Conservation (phyloP, 2,888 invertebrate species). For the Leptopterna dolabrata region DNA sequence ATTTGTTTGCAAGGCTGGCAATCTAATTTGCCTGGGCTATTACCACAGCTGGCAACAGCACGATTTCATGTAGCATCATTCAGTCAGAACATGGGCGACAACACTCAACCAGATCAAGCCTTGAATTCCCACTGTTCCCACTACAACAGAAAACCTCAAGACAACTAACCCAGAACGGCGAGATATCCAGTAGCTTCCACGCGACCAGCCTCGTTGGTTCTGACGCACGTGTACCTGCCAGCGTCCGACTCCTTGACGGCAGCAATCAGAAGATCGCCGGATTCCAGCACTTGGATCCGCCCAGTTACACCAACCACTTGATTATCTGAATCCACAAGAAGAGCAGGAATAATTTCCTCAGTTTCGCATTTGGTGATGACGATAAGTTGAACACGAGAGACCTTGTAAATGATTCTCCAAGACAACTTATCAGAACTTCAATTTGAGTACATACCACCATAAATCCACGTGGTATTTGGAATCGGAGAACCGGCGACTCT, state of each 20-base stretch:
- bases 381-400: too few species aligned
- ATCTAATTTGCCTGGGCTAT: too few species aligned
- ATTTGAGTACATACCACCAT: slow-evolving; percentile 79
- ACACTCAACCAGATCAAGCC: not conserved
- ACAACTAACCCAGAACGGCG: slow-evolving; percentile 77
- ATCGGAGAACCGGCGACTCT: slow-evolving; percentile 90
- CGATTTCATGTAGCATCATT: too few species aligned
- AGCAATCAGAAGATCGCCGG: slow-evolving; percentile 88
- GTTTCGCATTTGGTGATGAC: too few species aligned
- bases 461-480: slow-evolving; percentile 92
- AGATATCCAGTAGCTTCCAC: slow-evolving; percentile 85
- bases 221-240: slow-evolving; percentile 89
- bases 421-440: too few species aligned
- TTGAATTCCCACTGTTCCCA: too few species aligned
- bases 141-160: not conserved
- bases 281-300: slow-evolving; percentile 85
- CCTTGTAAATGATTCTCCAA: too few species aligned
- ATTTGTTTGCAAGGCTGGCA: too few species aligned
- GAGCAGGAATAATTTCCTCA: not conserved
- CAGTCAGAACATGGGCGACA: too few species aligned
- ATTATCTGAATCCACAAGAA: slow-evolving; percentile 69
- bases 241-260: slow-evolving; percentile 85
- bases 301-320: slow-evolving; percentile 76
- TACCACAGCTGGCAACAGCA: too few species aligned
- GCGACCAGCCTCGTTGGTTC: slow-evolving; percentile 90